Evolutionary conservation across 2,888 invertebrate species (phyloP).

Genomic region (Zygaena filipendulae): DNA sequence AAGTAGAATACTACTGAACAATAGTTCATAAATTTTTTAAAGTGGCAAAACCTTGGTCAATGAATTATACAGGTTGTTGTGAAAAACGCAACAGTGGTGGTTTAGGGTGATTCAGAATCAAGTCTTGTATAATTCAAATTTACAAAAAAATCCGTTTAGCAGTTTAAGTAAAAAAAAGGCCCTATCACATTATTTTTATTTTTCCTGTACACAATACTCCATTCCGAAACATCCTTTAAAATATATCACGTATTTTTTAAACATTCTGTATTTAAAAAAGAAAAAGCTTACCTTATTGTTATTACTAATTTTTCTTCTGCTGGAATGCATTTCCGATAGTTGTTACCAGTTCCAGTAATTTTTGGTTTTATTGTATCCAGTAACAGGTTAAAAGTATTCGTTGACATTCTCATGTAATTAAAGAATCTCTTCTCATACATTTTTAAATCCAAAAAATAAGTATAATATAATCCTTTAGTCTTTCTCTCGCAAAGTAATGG

Average conservation of each 20-base stretch:
- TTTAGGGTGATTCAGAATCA: constrained; percentile 7
- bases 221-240: constrained; percentile 9
- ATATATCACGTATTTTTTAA: constrained; percentile 11
- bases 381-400: constrained; percentile 15
- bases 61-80: constrained; percentile 12
- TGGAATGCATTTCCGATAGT: constrained; percentile 14
- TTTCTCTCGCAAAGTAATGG: constrained; percentile 14
- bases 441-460: constrained; percentile 11
- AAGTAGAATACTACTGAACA: constrained; percentile 14
- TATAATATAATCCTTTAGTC: constrained; percentile 14
- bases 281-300: constrained; percentile 12
- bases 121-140: constrained; percentile 9
- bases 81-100: constrained; percentile 8
- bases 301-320: constrained; percentile 11
- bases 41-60: constrained; percentile 14
- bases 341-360: constrained; percentile 13
- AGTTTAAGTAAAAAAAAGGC: constrained; percentile 12
- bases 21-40: constrained; percentile 15
- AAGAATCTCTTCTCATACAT: constrained; percentile 13
- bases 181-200: constrained; percentile 13
- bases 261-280: constrained; percentile 11
- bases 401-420: constrained; percentile 15
- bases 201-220: constrained; percentile 11
- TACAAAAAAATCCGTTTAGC: too few relatives aligned
- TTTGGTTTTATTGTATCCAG: constrained; percentile 13